A percentile compares a stretch with the other conserved stretches of the same genome.
phyloP scores from a whole-genome alignment of 2,113 vertebrate species.

The Tragelaphus scriptus region DNA sequence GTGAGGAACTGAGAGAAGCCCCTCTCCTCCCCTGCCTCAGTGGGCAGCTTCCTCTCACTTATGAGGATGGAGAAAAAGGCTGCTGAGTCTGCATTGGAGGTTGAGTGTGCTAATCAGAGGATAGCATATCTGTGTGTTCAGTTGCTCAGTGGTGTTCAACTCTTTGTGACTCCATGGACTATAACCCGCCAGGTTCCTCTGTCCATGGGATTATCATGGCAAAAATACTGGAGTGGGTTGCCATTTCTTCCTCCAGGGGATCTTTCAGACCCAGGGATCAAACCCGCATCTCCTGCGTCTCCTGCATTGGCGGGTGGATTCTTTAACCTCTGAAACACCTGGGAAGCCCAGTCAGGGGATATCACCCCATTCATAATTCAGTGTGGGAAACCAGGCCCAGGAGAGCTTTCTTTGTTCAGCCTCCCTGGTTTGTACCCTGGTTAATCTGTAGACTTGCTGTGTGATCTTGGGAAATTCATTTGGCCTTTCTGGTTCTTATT shows the following conservation, averaged over 20 bases:
- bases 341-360: background rate
- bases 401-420: background rate
- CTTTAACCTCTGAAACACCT: background rate
- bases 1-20: background rate
- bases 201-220: background rate
- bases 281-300: accelerated
- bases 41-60: background rate
- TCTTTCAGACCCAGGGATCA: background rate
- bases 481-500: background rate
- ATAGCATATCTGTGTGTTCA: background rate
- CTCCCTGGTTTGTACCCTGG: background rate
- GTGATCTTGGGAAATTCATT: background rate
- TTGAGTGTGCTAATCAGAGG: background rate
- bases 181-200: background rate
- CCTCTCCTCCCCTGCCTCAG: background rate
- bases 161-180: background rate
- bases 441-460: background rate
- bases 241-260: background rate
- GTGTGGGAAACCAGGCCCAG: background rate
- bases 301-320: background rate
- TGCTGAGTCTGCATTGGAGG: background rate
- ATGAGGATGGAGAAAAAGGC: background rate
- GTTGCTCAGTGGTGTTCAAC: background rate
- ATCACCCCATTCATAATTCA: background rate
- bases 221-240: background rate